Evolutionary conservation across 2,888 invertebrate genomes (phyloP), one percentile per base, ranked within the genome.

Genomic region (Epirrhoe alternata): DNA sequence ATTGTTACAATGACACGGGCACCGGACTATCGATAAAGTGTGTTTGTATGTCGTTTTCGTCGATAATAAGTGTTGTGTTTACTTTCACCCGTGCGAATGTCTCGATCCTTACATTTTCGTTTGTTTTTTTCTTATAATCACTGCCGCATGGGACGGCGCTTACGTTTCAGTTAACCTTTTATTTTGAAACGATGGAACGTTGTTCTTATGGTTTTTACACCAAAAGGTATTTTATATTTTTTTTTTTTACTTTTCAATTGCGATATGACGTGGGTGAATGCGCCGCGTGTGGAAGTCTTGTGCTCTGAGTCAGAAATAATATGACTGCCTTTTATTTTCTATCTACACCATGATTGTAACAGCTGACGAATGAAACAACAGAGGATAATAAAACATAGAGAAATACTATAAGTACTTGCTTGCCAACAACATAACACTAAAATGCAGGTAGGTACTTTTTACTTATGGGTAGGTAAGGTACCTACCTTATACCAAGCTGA

Each of bases 161-260:
- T 90, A 87, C 87, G 90, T 92, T 91, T 92, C 91, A 92, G 92
- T 91, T 92, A 89, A 91, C 86, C 86, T 86, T 92, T 94, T 92
- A 92, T 89, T 92, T 94, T 93, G 92, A 94, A 95, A 95, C 94
- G 94, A 96, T 96, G 96, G 96, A 96, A 95, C 95, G 96, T 94
- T 95, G 96, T 94, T 95, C 95, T 94, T 95, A 95, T 94, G 96
- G 95, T 94, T 96, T 96, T 95, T 96, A 95, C 95, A 95, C 96
- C 90, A 96, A 96, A 95, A 96, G 96, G 96, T 96, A 95, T 95
- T 95, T 2, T 24, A 24, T 94, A 92, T 92, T 90, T 90, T 89
- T 84, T 90, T 92, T 88, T 38, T 92, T 90, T 91, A 90, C 90
- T 92, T 88, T 90, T 89, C 84, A 80, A 80, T 86, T 90, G 90